Base-by-base conservation (phyloP, 2,888 invertebrate species). In the Ectropis crepuscularia region DNA sequence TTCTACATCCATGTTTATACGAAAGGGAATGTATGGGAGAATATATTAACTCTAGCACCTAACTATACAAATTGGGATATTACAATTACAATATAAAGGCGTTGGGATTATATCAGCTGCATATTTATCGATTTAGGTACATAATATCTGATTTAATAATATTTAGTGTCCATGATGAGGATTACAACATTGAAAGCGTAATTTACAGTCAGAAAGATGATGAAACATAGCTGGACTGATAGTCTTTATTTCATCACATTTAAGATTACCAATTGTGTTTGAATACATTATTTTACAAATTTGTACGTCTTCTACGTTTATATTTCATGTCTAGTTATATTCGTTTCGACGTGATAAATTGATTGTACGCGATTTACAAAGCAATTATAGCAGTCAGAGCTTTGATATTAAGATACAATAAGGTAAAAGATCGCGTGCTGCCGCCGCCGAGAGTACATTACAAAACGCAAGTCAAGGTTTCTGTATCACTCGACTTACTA, bases 21-120 rank as follows among this genome's bases (percentile, higher is more conserved):
- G 37, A 37, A 41, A 49, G 57, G 64, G 64, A 65, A 65, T 65
- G 64, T 65, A 43, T 36, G 47, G 42, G 49, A 42, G 51, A 57
- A 16, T 28, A 46, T 8, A 41, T 50, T 58, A 57, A 6, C 51
- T 51, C 60, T 65, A 60, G 64, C 60, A 57, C 46, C 55, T 57
- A 65, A 51, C 41, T 50, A 38, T 38, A 11, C 12, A 16, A 8
- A 36, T 9, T 59, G 8, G 12, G 11, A 8, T 57, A 38, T 28
- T 28, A 28, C 16, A 28, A 28, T 28, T 28, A 28, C 16, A 28
- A 36, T 57, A 47, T 11, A 53, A 63, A 58, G 38, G 36, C 54
- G 47, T 47, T 42, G 43, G 53, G 50, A 50, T 54, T n/a, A 41
- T 16, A 2, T 51, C 51, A 61, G 61, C 61, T 61, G 55, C 62